Conservation (phyloP, 1,140 invertebrate genomes). For the Trachymyrmex cornetzi region DNA sequence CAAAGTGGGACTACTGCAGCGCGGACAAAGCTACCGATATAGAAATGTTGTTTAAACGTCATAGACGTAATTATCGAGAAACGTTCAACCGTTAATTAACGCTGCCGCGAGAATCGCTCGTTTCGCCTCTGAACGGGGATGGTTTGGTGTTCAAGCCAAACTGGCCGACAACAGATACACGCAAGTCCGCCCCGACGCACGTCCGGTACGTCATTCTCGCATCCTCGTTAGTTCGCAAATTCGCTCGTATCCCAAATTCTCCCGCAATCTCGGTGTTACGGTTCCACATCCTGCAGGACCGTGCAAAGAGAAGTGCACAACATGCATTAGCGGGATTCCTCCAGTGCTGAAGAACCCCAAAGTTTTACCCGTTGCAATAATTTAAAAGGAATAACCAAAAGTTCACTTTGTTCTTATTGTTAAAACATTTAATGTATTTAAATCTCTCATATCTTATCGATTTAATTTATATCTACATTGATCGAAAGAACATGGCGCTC, state of each 20-base stretch:
- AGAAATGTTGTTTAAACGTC: not conserved
- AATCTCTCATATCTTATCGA: too few species aligned
- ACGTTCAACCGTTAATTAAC: conserved; percentile 19
- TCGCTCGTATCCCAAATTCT: not conserved
- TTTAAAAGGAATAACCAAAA: too few species aligned
- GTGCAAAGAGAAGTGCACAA: too few species aligned
- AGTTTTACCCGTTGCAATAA: too few species aligned
- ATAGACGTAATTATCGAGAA: conserved; percentile 27
- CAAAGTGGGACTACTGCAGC: not conserved
- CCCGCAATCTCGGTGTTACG: conserved; percentile 11
- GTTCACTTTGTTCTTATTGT: too few species aligned
- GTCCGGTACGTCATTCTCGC: conserved; percentile 10
- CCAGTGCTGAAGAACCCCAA: too few species aligned
- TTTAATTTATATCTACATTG: too few species aligned
- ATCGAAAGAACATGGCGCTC: too few species aligned
- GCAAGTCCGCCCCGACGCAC: conserved; percentile 2
- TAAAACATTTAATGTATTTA: too few species aligned
- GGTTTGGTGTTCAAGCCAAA: conserved; percentile 6
- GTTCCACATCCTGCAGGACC: not conserved
- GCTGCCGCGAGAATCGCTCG: conserved; percentile 20
- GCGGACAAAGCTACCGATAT: not conserved
- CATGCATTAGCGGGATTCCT: too few species aligned
- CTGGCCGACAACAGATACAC: not conserved
- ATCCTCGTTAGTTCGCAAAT: conserved; percentile 39
- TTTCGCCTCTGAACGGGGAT: not conserved